Base-by-base conservation (phyloP, 2,888 invertebrate genomes). In the Lucinisca nassula region DNA sequence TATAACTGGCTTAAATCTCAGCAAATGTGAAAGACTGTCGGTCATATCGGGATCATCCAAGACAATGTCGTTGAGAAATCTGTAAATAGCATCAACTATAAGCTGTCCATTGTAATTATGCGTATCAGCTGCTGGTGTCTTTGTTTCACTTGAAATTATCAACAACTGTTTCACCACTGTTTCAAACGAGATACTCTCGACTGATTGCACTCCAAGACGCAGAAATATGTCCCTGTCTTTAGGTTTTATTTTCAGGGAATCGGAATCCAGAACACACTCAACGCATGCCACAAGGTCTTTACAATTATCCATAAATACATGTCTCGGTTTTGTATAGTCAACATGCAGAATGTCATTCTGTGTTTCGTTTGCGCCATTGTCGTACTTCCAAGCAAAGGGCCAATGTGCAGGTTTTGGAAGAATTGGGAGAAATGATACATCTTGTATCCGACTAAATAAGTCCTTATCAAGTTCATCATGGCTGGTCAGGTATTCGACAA, bases 331-430 rank as follows among this genome's bases (percentile, higher is more conserved):
- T 58, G 61, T 21, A 58, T 10, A 30, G 61, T 6, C 6, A 58
- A 58, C 30, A 55, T 21, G 12, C n/a, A 55, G 8, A 4, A 17
- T 8, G 21, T 8, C 21, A 8, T 17, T 4, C n/a, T 55, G 12
- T 8, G 12, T 40, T 8, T 27, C 61, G 21, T 30, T 27, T 27
- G 24, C 61, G 6, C 6, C 6, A 58, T 12, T 70, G 3, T 70
- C 70, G 6, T 17, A 4, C 17, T 40, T 40, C 74, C 74, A 74
- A 27, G 4, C 17, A n/a, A 91, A 73, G 21, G 87, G 88, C 87
- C 90, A 93, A 17, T 83, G 37, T 6, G 14, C 70, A n/a, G 93
- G 92, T 72, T 90, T 92, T 24, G 12, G 14, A 30, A 89, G 70
- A 0, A 91, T 82, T 30, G 92, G 92, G 17, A 94, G 77, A 78